Base-by-base conservation (phyloP, 2,888 invertebrate species). In the Chaitophorus viminalis region DNA sequence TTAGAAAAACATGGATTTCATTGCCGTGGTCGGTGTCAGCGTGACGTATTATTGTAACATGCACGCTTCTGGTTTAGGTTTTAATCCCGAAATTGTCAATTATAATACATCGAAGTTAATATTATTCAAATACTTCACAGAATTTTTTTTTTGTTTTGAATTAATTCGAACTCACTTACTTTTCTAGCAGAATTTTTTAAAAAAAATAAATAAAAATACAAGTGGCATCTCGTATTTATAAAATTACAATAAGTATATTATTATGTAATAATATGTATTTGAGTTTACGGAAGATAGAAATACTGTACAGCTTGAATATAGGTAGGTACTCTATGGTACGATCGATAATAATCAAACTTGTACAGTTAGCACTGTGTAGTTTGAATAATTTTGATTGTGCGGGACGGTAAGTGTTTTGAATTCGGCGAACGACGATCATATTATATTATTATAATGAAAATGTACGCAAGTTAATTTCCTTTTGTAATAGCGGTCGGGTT, bases 81-180 rank as follows among this genome's bases (percentile, higher is more conserved):
- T 77, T 77, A 77, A 77, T 52, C 31, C 52, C 21, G 31, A 77
- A 77, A 39, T 77, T 77, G 29, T 77, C 31, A 52, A 77, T 52
- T 52, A 9, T 46, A 25, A 60, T 52, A 31, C 31, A 77, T 17
- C 39, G 77, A 52, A 39, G 52, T 54, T 77, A 31, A 54, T 77
- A 31, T 52, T 77, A 77, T 77, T 77, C 52, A 54, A 77, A 77
- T 77, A 31, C 52, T 52, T 77, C 25, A 31, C 77, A 21, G 77
- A 6, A 17, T 77, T 74, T 52, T 77, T 75, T 5, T 75, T 75
- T 77, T 75, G 14, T 75, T 36, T 77, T 46, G 21, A 76, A 76
- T 77, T 52, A 25, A 77, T 77, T 54, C 52, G 52, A 21, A 77
- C 21, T 21, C 31, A 77, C 11, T 11, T 52, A 54, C 31, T 25